Conservation (phyloP, 1,140 invertebrate genomes). For the Pseudomyrmex cubaensis region DNA sequence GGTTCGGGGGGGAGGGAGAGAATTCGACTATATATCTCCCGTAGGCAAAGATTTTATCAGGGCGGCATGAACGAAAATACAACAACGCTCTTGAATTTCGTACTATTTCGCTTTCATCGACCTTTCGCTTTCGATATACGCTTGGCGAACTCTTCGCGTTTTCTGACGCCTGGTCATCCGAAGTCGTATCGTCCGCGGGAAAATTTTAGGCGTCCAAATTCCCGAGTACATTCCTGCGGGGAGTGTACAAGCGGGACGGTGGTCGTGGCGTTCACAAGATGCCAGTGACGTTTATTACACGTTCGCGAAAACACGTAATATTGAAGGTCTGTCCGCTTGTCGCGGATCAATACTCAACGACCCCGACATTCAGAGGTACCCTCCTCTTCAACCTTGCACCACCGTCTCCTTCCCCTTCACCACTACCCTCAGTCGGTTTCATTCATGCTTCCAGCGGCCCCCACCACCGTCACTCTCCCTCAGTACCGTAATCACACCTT, state of each 20-base stretch:
- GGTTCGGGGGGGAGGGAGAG: no score
- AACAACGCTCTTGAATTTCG: slow-evolving; percentile 1
- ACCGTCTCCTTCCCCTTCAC: slow-evolving; percentile 44
- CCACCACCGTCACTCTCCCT: slow-evolving; percentile 57
- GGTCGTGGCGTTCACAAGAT: slow-evolving; percentile 52
- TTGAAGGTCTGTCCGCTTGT: slow-evolving; percentile 78
- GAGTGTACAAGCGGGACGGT: background rate
- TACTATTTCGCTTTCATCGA: slow-evolving; percentile 42
- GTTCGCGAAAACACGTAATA: slow-evolving; percentile 80
- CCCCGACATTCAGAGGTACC: slow-evolving; percentile 84
- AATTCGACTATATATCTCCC: background rate
- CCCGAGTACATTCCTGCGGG: background rate
- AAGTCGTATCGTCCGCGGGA: slow-evolving; percentile 48
- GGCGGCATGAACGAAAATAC: slow-evolving; percentile 10
- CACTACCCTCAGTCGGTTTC: slow-evolving; percentile 75
- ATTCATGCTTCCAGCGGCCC: slow-evolving; percentile 81
- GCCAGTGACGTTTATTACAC: slow-evolving; percentile 75
- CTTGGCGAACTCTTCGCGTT: slow-evolving; percentile 61
- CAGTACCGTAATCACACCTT: slow-evolving; percentile 64
- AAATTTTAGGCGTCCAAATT: slow-evolving; percentile 18
- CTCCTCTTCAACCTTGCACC: slow-evolving; percentile 68
- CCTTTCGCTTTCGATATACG: slow-evolving; percentile 71
- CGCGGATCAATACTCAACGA: slow-evolving; percentile 85
- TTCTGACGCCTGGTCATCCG: slow-evolving; percentile 62
- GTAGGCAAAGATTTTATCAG: slow-evolving; percentile 8